A percentile compares a stretch with the other conserved stretches of the same genome.
These are phyloP conservation scores for Harpagifer antarcticus DNA, from an alignment of 2,797 vertebrate genomes.

Conservation along the genomic window DNA sequence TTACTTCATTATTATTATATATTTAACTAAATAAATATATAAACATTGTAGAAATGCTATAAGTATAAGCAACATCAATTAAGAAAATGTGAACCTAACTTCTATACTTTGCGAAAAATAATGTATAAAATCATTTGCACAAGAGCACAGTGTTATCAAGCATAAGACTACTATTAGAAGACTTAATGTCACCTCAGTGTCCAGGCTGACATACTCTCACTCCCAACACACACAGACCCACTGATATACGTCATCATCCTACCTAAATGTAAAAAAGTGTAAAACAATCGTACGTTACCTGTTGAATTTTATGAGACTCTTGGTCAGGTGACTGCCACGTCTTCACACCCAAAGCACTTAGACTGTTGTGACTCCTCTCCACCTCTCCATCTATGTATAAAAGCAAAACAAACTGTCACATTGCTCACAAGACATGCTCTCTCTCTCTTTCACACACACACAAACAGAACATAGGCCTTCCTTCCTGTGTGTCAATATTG, in stretches of 20 bases:
- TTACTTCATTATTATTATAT: too few relatives aligned
- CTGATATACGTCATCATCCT: neutral
- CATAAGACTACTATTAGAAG: neutral
- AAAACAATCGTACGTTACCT: constrained; percentile 61
- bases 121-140: too few relatives aligned
- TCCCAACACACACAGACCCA: neutral
- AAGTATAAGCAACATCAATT: too few relatives aligned
- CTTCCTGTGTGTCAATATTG: constrained; percentile 64
- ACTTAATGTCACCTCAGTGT: neutral
- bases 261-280: constrained; percentile 5
- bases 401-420: constrained; percentile 72
- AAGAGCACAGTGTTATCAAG: neutral
- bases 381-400: constrained; percentile 66
- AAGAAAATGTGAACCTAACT: too few relatives aligned
- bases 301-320: constrained; percentile 37
- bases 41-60: too few relatives aligned
- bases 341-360: constrained; percentile 37
- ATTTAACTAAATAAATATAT: too few relatives aligned
- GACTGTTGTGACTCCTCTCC: constrained; percentile 53
- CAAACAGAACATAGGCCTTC: constrained; percentile 21
- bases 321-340: constrained; percentile 53
- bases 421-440: constrained; percentile 21
- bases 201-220: neutral
- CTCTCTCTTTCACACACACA: neutral
- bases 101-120: too few relatives aligned